Evolutionary conservation across 2,888 invertebrate genomes (phyloP), one percentile per base, ranked within the genome.

Genomic region (Pristionchus entomophagus): DNA sequence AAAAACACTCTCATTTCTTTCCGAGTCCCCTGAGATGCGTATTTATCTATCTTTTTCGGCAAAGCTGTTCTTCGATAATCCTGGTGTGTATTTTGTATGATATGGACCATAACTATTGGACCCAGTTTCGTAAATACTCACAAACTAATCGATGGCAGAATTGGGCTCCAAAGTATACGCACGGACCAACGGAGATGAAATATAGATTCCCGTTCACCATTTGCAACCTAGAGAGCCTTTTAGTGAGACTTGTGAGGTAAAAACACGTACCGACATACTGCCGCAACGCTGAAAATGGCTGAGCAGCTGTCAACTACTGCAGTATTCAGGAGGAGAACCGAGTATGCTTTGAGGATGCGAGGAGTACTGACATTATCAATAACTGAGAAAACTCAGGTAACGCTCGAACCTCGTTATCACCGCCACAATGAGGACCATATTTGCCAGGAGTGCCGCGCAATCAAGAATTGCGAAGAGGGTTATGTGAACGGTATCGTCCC

Each of bases 121-220:
- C n/a, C n/a, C n/a, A n/a, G n/a, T n/a, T n/a, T n/a, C n/a, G n/a
- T 45, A 45, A 45, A 45, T 10, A 45, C 65, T 35, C 35, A 65
- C 65, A 65, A 10, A 65, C 65, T 8, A 35, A 65, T 38, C 65
- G 65, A 65, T 65, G 65, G 35, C 65, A 65, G 59, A 65, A 65
- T 6, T 35, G 65, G 6, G 65, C 35, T 1, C 65, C 65, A 6
- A 1, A 65, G 0, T 0, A 17, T 0, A 35, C 35, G 65, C 65
- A 65, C 0, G 65, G 65, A 1, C 65, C 65, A 2, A 35, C 65
- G 17, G 17, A 10, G 2, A 35, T 65, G 35, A 65, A 65, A 22
- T 22, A 19, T 6, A 65, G 65, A 0, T 32, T 65, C 17, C 65
- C 65, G 22, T 65, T 17, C 4, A 65, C 65, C 17, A 35, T 19